These are phyloP conservation scores for Nebria salina DNA, from an alignment of 2,888 invertebrate species.

Conservation along the genomic window DNA sequence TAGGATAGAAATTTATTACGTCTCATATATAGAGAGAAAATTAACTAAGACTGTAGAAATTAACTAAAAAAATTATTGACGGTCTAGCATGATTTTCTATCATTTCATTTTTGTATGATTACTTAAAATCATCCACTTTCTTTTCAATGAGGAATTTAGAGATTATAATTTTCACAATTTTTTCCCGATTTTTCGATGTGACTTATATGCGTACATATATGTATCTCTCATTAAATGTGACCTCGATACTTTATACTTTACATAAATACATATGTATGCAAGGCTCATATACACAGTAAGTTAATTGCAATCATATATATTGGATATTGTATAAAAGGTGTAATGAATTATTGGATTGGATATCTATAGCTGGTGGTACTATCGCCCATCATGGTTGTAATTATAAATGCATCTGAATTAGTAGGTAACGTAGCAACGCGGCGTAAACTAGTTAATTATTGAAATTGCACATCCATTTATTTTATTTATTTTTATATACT, in stretches of 20 bases:
- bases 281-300: neutral
- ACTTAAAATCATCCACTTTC: neutral
- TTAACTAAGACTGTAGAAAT: neutral
- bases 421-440: neutral
- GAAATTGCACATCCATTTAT: neutral
- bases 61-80: neutral
- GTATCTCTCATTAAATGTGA: neutral
- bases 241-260: neutral
- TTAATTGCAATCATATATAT: neutral
- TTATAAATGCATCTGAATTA: neutral
- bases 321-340: neutral
- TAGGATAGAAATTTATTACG: no score
- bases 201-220: neutral
- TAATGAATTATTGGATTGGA: neutral
- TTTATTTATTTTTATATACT: neutral
- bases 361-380: neutral
- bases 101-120: neutral
- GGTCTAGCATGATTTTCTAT: neutral
- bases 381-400: neutral
- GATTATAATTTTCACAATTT: neutral
- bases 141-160: neutral
- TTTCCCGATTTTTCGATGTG: neutral
- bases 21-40: neutral
- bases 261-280: neutral
- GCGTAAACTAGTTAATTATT: conserved; percentile 1